Conservation (phyloP, 2,888 invertebrate genomes). For the Conus canariensis region DNA sequence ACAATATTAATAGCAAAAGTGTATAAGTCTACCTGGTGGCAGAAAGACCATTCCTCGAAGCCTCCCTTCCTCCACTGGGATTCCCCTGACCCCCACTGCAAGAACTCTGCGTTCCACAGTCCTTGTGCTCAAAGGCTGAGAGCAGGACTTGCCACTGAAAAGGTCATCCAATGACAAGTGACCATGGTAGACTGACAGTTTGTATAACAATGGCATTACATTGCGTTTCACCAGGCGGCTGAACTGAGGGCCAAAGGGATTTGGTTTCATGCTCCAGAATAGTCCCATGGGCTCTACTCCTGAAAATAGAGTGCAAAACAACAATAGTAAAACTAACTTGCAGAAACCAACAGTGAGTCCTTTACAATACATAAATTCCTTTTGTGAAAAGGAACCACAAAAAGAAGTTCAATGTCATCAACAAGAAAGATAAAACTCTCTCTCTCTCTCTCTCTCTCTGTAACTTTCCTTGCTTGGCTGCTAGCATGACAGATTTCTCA, state of each 20-base stretch:
- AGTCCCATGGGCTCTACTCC: constrained; percentile 71
- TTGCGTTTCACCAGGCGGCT: constrained; percentile 60
- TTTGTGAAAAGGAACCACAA: not conserved
- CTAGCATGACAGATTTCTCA: too few relatives aligned
- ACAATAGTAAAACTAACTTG: not conserved
- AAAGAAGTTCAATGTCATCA: not conserved
- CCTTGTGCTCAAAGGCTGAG: not conserved
- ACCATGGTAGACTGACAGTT: constrained; percentile 55
- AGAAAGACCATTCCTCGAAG: constrained; percentile 39
- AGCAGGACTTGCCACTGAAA: not conserved
- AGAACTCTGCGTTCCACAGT: not conserved
- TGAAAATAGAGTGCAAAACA: constrained; percentile 29
- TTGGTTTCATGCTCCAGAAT: constrained; percentile 63
- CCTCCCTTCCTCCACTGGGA: constrained; percentile 33
- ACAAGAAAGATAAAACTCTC: not conserved
- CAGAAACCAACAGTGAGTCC: too few relatives aligned
- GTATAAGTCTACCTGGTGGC: constrained; percentile 20
- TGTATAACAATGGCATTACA: constrained; percentile 59
- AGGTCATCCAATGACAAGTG: constrained; percentile 48
- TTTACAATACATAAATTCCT: too few relatives aligned
- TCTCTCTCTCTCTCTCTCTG: too few relatives aligned
- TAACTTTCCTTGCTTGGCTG: too few relatives aligned
- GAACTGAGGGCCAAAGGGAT: constrained; percentile 49
- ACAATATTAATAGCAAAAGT: too few relatives aligned
- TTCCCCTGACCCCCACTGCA: not conserved